Evolutionary conservation across 2,888 invertebrate genomes (phyloP).

Genomic region (Schrankia costaestrigalis): DNA sequence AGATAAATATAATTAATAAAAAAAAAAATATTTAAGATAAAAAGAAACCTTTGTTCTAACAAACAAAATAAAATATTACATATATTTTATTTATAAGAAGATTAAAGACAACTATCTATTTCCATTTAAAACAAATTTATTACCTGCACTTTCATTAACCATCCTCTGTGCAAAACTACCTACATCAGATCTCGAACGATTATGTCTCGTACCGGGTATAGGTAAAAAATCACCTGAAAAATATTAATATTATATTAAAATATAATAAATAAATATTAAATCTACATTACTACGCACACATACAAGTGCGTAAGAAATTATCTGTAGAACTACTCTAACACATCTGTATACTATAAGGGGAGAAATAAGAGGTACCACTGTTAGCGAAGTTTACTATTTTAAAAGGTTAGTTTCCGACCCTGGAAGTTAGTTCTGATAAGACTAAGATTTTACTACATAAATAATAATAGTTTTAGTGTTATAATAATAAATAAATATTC

Average conservation of each 20-base stretch:
- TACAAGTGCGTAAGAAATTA: slow-evolving; percentile 23
- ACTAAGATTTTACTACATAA: too few relatives aligned
- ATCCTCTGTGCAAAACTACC: slow-evolving; percentile 67
- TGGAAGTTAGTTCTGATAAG: too few relatives aligned
- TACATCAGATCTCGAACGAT: slow-evolving; percentile 70
- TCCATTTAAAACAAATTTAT: too few relatives aligned
- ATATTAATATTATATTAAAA: slow-evolving; percentile 4
- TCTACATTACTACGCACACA: slow-evolving; percentile 26
- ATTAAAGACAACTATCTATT: too few relatives aligned
- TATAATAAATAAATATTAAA: neutral
- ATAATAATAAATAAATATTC: too few relatives aligned
- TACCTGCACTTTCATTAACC: slow-evolving; percentile 68
- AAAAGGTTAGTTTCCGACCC: too few relatives aligned
- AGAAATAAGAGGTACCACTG: slow-evolving; percentile 17
- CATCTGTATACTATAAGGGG: slow-evolving; percentile 23
- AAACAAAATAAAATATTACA: too few relatives aligned
- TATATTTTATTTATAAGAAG: too few relatives aligned
- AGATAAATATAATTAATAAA: neutral
- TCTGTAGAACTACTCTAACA: slow-evolving; percentile 29
- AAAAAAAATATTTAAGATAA: too few relatives aligned
- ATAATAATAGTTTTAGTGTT: too few relatives aligned
- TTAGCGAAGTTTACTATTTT: slow-evolving; percentile 10
- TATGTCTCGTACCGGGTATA: slow-evolving; percentile 60
- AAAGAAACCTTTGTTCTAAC: too few relatives aligned
- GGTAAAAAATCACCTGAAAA: slow-evolving; percentile 61